A percentile compares a stretch with the other conserved stretches of the same genome.
These are phyloP conservation scores for Pinctada fucata DNA, from an alignment of 2,888 invertebrate genomes.

Conservation along the genomic window DNA sequence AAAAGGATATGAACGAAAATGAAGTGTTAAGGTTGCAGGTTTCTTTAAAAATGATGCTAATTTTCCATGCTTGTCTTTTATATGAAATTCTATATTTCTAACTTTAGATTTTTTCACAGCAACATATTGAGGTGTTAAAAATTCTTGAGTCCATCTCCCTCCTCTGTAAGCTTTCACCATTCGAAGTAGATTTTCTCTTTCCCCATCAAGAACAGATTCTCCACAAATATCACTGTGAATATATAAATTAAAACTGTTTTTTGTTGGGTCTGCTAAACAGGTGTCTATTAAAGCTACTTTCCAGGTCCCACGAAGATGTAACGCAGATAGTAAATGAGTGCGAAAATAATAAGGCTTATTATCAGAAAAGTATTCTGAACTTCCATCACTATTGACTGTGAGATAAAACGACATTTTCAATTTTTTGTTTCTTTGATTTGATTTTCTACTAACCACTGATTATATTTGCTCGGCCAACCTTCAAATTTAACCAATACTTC, in stretches of 20 bases:
- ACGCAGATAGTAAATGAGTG: slow-evolving; percentile 8
- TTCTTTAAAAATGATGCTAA: slow-evolving; percentile 26
- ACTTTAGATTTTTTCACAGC: slow-evolving; percentile 24
- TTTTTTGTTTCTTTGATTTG: neutral
- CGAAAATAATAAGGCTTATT: slow-evolving; percentile 22
- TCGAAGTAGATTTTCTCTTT: slow-evolving; percentile 17
- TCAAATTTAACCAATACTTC: too few species aligned
- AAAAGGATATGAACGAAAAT: slow-evolving; percentile 31
- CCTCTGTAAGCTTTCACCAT: slow-evolving; percentile 17
- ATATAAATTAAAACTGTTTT: slow-evolving; percentile 16
- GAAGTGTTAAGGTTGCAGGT: slow-evolving; percentile 30
- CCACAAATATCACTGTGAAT: slow-evolving; percentile 30
- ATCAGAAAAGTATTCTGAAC: slow-evolving; percentile 4
- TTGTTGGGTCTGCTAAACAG: neutral
- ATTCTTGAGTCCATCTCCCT: neutral
- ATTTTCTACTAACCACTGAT: neutral
- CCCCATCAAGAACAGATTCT: slow-evolving; percentile 21
- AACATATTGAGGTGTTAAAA: slow-evolving; percentile 15
- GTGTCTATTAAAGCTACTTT: slow-evolving; percentile 20
- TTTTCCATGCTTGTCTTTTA: slow-evolving; percentile 8
- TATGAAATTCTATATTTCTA: slow-evolving; percentile 24
- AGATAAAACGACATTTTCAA: slow-evolving; percentile 6
- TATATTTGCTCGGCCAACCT: too few species aligned
- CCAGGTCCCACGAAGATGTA: slow-evolving; percentile 25
- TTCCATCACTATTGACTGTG: neutral